Conservation (phyloP, 2,888 invertebrate genomes). For the Platynereis dumerilii region DNA sequence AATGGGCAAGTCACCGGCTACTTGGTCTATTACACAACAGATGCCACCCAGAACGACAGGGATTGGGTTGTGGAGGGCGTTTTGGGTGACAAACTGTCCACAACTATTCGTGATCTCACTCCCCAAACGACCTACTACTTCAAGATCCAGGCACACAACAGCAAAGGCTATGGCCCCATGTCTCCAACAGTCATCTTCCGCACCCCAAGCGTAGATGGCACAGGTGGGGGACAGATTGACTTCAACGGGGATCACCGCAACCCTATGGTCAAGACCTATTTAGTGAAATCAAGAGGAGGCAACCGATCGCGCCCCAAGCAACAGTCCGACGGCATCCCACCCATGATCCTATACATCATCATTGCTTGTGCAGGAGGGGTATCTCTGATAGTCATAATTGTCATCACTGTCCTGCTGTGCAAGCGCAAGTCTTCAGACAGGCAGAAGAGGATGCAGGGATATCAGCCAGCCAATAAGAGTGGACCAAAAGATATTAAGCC, state of each 20-base stretch:
- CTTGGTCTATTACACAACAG: conserved; percentile 87
- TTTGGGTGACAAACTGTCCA: conserved; percentile 82
- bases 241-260: conserved; percentile 32
- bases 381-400: conserved; percentile 66
- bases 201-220: conserved; percentile 55
- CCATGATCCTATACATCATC: conserved; percentile 71
- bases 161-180: conserved; percentile 88
- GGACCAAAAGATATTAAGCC: conserved; percentile 66
- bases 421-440: conserved; percentile 66
- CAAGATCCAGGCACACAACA: conserved; percentile 90
- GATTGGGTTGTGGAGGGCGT: conserved; percentile 86
- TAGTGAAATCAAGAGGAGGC: too few relatives aligned
- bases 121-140: conserved; percentile 89
- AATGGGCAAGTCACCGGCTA: conserved; percentile 82
- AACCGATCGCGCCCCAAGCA: too few relatives aligned
- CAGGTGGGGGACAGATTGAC: conserved; percentile 42
- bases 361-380: conserved; percentile 67
- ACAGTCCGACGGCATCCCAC: conserved; percentile 64
- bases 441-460: conserved; percentile 22
- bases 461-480: conserved; percentile 37
- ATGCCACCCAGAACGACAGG: conserved; percentile 75
- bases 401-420: conserved; percentile 67
- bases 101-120: conserved; percentile 79
- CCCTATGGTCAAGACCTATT: not conserved
- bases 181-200: conserved; percentile 72